Conservation (phyloP, 2,797 vertebrate genomes). For the Leuciscus waleckii region DNA sequence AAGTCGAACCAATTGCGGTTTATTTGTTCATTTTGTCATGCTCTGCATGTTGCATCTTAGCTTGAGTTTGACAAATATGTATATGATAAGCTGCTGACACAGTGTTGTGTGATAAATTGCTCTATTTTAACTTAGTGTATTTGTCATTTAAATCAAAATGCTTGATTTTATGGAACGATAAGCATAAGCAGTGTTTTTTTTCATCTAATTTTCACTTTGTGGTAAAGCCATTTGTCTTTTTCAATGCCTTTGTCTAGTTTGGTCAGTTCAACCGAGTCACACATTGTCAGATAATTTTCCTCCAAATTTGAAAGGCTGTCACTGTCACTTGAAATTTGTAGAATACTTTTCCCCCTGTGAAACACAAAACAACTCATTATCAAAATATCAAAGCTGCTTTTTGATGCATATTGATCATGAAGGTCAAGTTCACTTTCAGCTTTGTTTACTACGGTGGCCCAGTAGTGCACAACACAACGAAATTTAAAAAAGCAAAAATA, state of each 20-base stretch:
- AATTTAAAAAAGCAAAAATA: no score
- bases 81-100: conserved; percentile 6
- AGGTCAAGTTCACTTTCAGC: no score
- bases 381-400: not conserved
- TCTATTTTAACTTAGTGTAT: not conserved
- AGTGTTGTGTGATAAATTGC: conserved; percentile 1
- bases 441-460: no score
- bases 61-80: conserved; percentile 24
- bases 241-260: not conserved
- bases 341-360: not conserved
- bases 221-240: not conserved
- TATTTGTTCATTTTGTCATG: conserved; percentile 3
- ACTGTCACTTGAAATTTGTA: no score
- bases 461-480: no score
- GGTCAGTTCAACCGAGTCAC: not conserved
- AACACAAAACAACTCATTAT: not conserved
- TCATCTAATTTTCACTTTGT: not conserved
- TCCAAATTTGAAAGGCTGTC: not conserved
- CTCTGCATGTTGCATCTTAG: not conserved
- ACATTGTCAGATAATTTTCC: not conserved
- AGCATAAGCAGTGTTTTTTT: not conserved
- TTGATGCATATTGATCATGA: no score
- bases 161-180: not conserved
- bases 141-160: not conserved
- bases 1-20: not conserved